Conservation (phyloP, 1,140 invertebrate genomes). For the Leguminivora glycinivorella region DNA sequence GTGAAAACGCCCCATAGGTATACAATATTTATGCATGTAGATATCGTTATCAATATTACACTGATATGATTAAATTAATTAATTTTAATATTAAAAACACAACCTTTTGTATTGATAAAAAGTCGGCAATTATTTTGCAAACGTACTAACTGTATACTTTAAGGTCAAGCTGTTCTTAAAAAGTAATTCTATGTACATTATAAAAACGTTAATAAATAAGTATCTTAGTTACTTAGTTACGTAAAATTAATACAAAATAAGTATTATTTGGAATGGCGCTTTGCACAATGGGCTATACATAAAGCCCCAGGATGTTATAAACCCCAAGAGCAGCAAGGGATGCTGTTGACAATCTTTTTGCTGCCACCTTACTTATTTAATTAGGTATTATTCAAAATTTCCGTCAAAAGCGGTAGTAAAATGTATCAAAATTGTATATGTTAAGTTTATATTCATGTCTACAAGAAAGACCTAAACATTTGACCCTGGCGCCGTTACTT, state of each 20-base stretch:
- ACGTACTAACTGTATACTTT: not conserved
- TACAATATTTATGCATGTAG: no score
- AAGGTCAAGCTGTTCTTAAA: not conserved
- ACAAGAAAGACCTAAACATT: no score
- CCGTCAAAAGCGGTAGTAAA: no score
- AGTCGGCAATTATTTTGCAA: not conserved
- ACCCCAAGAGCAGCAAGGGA: not conserved
- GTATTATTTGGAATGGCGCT: conserved; percentile 2
- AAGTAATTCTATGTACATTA: conserved; percentile 4
- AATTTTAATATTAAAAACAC: not conserved
- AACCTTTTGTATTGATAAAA: conserved; percentile 5
- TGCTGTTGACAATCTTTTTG: no score
- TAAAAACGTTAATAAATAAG: conserved; percentile 22
- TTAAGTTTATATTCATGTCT: no score
- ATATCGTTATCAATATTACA: no score
- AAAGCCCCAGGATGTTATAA: not conserved
- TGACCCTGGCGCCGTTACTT: no score
- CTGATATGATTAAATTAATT: not conserved
- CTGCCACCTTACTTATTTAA: no score
- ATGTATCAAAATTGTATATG: no score
- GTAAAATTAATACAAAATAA: conserved; percentile 16
- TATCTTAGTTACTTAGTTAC: conserved; percentile 21
- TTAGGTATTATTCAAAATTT: no score
- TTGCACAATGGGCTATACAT: not conserved
- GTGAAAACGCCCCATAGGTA: no score